Base-by-base conservation (phyloP, 2,797 vertebrate species). In the Dallia pectoralis region DNA sequence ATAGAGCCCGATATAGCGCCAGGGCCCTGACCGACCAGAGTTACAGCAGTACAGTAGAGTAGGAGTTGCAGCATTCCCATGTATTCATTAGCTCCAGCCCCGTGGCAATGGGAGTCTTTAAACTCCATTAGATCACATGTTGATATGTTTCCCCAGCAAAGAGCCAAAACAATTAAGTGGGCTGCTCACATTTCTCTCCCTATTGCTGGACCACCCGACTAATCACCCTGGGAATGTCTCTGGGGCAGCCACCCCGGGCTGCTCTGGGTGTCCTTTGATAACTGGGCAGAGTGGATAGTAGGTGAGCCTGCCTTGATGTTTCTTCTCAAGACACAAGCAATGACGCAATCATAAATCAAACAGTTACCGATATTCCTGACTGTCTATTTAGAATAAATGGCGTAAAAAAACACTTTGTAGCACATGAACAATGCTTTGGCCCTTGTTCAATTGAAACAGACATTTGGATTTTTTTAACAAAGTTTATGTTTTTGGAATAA, bases 101-200 rank as follows among this genome's bases (percentile, higher is more conserved):
- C 88, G 86, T 89, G 81, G 81, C 90, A 89, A 87, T 88, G 83
- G 86, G 87, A 90, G 87, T 89, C 91, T 92, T 91, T 92, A 91
- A 91, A 92, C 88, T 93, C 88, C 81, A 85, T 91, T 91, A 86
- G 92, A 91, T 93, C 93, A 95, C 94, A 94, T 97, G 95, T 93
- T 93, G 92, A 94, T 94, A 93, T 92, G 88, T 92, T 94, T 94
- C 89, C 88, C 93, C 88, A 91, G 93, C 93, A 93, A 95, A 95
- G 94, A 95, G 93, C 91, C 93, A 93, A 95, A 95, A 95, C 93
- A 94, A 93, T 89, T 94, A 92, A 96, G 96, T 96, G 93, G 87
- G 93, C 91, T 81, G 94, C 93, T 92, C 93, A 95, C 93, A 95
- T 95, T 93, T 95, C 93, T 93, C 91, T 90, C 89, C 51, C 40